Base-by-base conservation (phyloP, 1,140 invertebrate species). In the Drosophila paulistorum region DNA sequence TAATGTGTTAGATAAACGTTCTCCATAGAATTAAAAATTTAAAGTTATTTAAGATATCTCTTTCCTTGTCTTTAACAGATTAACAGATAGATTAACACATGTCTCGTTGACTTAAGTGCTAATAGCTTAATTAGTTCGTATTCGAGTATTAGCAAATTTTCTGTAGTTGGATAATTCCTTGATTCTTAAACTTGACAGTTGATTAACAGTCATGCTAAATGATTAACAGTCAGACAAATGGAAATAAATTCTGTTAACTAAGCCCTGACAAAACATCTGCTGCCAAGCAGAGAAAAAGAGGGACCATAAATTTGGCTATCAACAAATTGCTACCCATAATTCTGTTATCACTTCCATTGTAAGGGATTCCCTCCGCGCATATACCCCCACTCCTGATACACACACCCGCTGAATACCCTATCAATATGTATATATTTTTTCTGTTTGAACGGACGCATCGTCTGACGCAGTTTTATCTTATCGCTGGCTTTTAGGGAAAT, bases 391-490 rank as follows among this genome's bases (percentile, higher is more conserved):
- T 30, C 30, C 30, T 30, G 30, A 30, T 30, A 30, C 30, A 30
- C 30, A 6, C 30, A 23, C 17, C 45, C 17, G 17, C 17, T 42
- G 17, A 17, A 13, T 42, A 1, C 20, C 4, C 45, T 51, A 39
- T 37, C 14, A 9, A 30, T 30, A 30, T 30, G 3, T 17, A 7
- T 48, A 17, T 17, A 17, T 23, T 1, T 20, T 68, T 68, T 35
- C 57, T 48, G 30, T 68, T 48, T 48, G 7, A 48, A 48, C 17
- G 17, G 45, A 23, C 45, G 45, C 26, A 20, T 54, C 11, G 62
- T 65, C 59, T 77, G 74, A 48, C 74, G 74, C 74, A 77, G 45
- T 42, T 63, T 86, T 86, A 86, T 86, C 82, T 86, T 86, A 86
- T 86, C 82, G 45, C 41, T 67, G 55, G 76, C 73, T 69, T 83